Conservation (phyloP, 2,888 invertebrate species). For the Mesorhabditis spiculigera region DNA sequence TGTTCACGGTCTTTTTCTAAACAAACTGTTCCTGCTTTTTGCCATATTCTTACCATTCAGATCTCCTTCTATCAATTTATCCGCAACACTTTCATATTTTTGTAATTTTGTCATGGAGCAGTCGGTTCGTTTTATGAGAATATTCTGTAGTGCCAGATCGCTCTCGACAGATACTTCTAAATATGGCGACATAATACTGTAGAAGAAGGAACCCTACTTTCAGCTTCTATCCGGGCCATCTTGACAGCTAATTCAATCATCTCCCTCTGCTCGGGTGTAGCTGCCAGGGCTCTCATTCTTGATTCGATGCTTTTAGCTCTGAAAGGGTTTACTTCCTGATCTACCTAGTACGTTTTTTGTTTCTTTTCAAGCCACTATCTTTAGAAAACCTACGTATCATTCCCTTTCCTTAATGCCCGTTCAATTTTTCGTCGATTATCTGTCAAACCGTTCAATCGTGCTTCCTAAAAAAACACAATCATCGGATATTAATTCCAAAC, state of each 20-base stretch:
- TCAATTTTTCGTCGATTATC: conserved; percentile 50
- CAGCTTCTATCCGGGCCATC: conserved; percentile 88
- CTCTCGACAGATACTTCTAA: conserved; percentile 51
- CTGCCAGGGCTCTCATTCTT: conserved; percentile 25
- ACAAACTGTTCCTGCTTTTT: neutral
- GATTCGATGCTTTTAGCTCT: conserved; percentile 31
- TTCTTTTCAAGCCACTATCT: too few relatives aligned
- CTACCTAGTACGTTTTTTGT: too few relatives aligned
- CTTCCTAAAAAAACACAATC: conserved; percentile 21
- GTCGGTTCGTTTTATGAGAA: conserved; percentile 50
- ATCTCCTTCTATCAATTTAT: conserved; percentile 49
- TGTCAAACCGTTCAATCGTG: conserved; percentile 25
- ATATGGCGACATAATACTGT: conserved; percentile 13
- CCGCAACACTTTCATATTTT: conserved; percentile 51
- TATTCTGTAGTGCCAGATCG: conserved; percentile 47
- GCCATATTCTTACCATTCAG: conserved; percentile 27
- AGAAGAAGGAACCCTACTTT: conserved; percentile 68
- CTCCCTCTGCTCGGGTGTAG: conserved; percentile 80
- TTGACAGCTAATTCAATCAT: conserved; percentile 80
- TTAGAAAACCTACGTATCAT: conserved; percentile 15
- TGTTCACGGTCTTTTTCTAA: conserved; percentile 41
- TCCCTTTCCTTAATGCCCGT: conserved; percentile 42
- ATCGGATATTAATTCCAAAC: conserved; percentile 9
- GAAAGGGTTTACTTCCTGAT: too few relatives aligned
- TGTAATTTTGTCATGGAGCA: conserved; percentile 49